Evolutionary conservation across 1,140 invertebrate species (phyloP).

Genomic region (Drosophila burlai): DNA sequence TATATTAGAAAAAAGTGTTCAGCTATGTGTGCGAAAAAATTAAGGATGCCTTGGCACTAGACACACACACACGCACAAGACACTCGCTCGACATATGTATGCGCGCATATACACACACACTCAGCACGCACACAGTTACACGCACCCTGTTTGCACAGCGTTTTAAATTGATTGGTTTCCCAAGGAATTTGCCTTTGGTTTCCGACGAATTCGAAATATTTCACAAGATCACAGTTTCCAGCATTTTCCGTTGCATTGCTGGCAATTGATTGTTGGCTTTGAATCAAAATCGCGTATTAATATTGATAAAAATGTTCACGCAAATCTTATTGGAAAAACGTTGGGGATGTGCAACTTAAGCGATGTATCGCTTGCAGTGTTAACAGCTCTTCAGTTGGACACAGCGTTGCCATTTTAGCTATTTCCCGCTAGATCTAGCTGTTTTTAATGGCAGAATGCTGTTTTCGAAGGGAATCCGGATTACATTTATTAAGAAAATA

Average conservation of each 20-base stretch:
- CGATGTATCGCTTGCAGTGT: slow-evolving; percentile 17
- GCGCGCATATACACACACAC: slow-evolving; percentile 49
- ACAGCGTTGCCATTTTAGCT: background rate
- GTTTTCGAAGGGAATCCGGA: too few species aligned
- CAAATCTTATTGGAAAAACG: slow-evolving; percentile 37
- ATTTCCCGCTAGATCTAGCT: background rate
- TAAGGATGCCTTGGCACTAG: slow-evolving; percentile 56
- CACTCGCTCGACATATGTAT: slow-evolving; percentile 35
- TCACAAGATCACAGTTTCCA: slow-evolving; percentile 50
- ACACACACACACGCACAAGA: slow-evolving; percentile 61
- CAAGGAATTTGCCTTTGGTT: slow-evolving; percentile 41
- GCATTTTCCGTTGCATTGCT: slow-evolving; percentile 47
- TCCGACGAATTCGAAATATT: slow-evolving; percentile 28
- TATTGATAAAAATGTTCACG: slow-evolving; percentile 45
- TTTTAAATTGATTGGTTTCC: slow-evolving; percentile 65
- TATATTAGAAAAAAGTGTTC: slow-evolving; percentile 60
- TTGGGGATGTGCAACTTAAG: slow-evolving; percentile 19
- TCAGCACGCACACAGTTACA: slow-evolving; percentile 56
- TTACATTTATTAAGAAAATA: too few species aligned
- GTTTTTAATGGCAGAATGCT: too few species aligned
- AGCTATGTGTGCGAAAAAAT: slow-evolving; percentile 71
- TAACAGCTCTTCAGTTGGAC: background rate
- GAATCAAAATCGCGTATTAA: slow-evolving; percentile 28
- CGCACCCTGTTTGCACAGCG: slow-evolving; percentile 73
- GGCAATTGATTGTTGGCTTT: slow-evolving; percentile 10